phyloP scores from a whole-genome alignment of 1,140 invertebrate genomes.

The Campoletis sonorensis region DNA sequence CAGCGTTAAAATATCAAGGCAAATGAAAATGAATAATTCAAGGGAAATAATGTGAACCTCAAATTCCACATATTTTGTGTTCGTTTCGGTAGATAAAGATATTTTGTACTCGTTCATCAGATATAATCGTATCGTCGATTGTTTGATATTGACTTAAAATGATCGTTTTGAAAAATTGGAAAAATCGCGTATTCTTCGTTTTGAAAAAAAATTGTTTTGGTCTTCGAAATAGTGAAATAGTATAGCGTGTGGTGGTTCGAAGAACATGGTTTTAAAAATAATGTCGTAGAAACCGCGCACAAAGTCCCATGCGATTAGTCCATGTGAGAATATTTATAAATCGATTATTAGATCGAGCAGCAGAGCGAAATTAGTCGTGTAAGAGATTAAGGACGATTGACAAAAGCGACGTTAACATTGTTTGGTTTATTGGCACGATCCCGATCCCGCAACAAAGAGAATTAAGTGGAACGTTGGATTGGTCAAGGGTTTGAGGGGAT shows the following conservation, averaged over 20 bases:
- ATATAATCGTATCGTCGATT: background rate
- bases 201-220: no score
- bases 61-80: no score
- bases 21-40: no score
- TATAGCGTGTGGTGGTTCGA: no score
- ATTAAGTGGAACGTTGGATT: background rate
- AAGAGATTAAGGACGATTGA: background rate
- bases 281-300: background rate
- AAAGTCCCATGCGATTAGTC: conserved; percentile 35
- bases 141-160: no score
- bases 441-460: background rate
- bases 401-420: background rate
- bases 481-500: background rate
- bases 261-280: background rate
- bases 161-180: no score
- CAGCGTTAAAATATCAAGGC: no score
- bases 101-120: background rate
- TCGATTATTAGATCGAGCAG: background rate
- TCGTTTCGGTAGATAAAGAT: background rate
- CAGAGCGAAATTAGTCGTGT: conserved; percentile 9
- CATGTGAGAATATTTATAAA: background rate
- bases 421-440: background rate
- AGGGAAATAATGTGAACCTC: no score
- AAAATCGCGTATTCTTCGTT: no score
- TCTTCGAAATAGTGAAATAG: no score